Conservation (phyloP, 2,888 invertebrate genomes). For the Hydraecia micacea region DNA sequence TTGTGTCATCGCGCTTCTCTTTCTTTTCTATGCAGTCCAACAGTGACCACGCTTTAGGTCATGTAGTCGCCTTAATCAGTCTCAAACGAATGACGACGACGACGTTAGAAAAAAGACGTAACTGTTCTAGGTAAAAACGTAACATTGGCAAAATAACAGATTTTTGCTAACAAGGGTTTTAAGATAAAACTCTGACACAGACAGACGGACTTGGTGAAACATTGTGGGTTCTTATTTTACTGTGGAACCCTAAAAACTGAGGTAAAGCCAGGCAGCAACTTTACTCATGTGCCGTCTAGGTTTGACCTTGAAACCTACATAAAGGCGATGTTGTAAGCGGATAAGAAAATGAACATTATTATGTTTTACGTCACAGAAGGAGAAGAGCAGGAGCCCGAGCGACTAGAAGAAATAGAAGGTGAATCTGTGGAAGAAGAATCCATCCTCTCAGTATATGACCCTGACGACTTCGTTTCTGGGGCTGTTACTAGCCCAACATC, state of each 20-base stretch:
- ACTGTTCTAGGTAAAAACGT: background rate
- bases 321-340: background rate
- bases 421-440: conserved; percentile 81
- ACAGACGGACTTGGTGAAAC: background rate
- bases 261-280: background rate
- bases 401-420: conserved; percentile 62
- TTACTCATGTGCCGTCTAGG: background rate
- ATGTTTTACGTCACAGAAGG: conserved; percentile 24
- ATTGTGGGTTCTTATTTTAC: background rate
- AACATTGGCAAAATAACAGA: background rate
- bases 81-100: no score
- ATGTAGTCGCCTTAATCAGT: no score
- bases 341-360: background rate
- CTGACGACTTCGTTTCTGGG: conserved; percentile 90
- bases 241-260: background rate
- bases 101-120: no score
- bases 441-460: conserved; percentile 84
- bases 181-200: background rate
- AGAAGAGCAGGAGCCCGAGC: background rate
- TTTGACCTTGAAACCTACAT: background rate
- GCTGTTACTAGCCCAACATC: conserved; percentile 88
- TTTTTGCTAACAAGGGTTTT: background rate
- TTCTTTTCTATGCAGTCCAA: no score
- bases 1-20: no score
- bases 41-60: no score